A percentile compares a stretch with the other conserved stretches of the same genome.
phyloP scores from a whole-genome alignment of 2,888 invertebrate species.

The Machimus rusticus region DNA sequence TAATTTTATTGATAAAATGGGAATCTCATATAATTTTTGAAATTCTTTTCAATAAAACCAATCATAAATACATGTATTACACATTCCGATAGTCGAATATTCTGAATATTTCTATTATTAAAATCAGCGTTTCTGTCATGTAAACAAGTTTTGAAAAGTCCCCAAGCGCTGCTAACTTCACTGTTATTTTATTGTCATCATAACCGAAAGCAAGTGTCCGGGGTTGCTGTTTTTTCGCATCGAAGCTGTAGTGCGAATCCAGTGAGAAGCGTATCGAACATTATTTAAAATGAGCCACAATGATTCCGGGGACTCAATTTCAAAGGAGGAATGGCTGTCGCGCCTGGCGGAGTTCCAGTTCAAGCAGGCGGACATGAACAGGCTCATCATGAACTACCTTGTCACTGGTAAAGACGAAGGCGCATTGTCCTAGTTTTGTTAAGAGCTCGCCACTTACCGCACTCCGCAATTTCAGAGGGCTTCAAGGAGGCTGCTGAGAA shows the following conservation, averaged over 20 bases:
- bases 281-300: conserved; percentile 60
- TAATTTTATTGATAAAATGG: background rate
- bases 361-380: conserved; percentile 93
- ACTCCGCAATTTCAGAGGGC: conserved; percentile 71
- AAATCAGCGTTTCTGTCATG: background rate
- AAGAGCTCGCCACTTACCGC: background rate
- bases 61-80: background rate
- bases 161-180: background rate
- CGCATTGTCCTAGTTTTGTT: background rate
- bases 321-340: conserved; percentile 61
- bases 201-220: background rate
- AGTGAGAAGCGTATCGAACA: background rate
- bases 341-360: conserved; percentile 70
- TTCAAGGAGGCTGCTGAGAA: conserved; percentile 97
- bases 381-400: conserved; percentile 97
- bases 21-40: background rate
- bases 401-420: conserved; percentile 78
- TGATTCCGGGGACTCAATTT: conserved; percentile 59
- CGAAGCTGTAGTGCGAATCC: background rate
- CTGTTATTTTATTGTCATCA: conserved; percentile 20
- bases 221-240: background rate
- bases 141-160: background rate
- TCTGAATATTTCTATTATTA: background rate
- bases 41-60: background rate
- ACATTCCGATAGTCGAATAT: background rate